phyloP scores from a whole-genome alignment of 2,113 vertebrate species.

The Ciconia maguari region DNA sequence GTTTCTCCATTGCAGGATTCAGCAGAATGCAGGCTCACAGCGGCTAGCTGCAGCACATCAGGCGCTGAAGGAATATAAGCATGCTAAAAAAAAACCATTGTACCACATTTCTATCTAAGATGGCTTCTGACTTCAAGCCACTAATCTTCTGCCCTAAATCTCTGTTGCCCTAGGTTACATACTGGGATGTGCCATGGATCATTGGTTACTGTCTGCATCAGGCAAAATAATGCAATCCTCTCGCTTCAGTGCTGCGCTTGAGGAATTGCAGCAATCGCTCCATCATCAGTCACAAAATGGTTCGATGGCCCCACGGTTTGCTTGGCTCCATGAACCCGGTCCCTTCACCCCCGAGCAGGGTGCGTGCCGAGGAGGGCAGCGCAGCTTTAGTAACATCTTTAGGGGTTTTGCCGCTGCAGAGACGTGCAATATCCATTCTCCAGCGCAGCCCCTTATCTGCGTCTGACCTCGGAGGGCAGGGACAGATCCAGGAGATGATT shows the following conservation, averaged over 20 bases:
- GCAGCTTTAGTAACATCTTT: background rate
- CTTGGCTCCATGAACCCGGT: rapidly evolving
- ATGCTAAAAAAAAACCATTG: background rate
- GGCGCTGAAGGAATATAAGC: background rate
- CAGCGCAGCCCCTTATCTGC: background rate
- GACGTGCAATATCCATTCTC: rapidly evolving
- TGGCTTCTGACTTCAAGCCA: constrained; percentile 42
- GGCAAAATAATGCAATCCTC: background rate
- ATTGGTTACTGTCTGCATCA: background rate
- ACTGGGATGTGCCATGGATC: background rate
- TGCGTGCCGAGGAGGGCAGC: rapidly evolving
- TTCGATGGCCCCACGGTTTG: rapidly evolving
- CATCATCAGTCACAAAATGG: background rate
- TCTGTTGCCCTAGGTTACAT: background rate
- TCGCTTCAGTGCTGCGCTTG: background rate
- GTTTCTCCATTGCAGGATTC: background rate
- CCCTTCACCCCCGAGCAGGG: background rate
- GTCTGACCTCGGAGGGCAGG: background rate
- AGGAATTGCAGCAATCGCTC: background rate
- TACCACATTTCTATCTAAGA: background rate
- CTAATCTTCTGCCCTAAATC: constrained; percentile 46
- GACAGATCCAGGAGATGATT: background rate
- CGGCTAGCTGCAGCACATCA: background rate
- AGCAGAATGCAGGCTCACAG: background rate
- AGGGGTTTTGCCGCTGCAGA: background rate